Percentiles rank a stretch among this genome's conserved stretches.
phyloP scores from a whole-genome alignment of 2,113 vertebrate species.

The Salvelinus sp. region DNA sequence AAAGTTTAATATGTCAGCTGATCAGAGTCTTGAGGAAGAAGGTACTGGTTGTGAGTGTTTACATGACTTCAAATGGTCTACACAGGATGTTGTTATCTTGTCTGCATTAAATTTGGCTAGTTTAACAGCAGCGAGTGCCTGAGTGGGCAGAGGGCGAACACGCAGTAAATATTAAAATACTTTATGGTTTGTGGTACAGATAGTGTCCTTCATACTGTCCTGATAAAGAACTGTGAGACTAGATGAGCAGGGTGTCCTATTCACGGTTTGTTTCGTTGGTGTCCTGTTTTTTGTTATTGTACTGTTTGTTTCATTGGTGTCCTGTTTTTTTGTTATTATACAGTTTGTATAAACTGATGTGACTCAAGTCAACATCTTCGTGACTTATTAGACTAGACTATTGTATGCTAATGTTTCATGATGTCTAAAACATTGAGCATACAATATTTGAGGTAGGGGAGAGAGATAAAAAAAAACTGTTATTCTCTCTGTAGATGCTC shows the following conservation, averaged over 20 bases:
- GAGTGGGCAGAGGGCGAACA: neutral
- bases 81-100: neutral
- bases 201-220: neutral
- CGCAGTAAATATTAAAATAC: too few species aligned
- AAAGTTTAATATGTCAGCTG: too few species aligned
- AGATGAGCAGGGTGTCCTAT: neutral
- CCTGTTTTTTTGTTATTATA: too few species aligned
- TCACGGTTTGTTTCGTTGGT: neutral
- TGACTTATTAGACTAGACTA: too few species aligned
- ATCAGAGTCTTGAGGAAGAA: neutral
- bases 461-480: too few species aligned
- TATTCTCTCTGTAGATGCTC: slow-evolving; percentile 68
- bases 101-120: neutral
- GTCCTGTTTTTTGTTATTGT: too few species aligned
- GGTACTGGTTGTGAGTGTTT: neutral
- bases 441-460: too few species aligned
- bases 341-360: too few species aligned
- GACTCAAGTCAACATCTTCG: too few species aligned
- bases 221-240: neutral
- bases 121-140: neutral
- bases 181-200: too few species aligned
- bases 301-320: neutral
- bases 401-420: too few species aligned
- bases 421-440: too few species aligned
- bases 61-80: neutral